A percentile compares a stretch with the other conserved stretches of the same genome.
Evolutionary conservation across 2,888 invertebrate species (phyloP).

Genomic region (Pachliopta kotzebuea): DNA sequence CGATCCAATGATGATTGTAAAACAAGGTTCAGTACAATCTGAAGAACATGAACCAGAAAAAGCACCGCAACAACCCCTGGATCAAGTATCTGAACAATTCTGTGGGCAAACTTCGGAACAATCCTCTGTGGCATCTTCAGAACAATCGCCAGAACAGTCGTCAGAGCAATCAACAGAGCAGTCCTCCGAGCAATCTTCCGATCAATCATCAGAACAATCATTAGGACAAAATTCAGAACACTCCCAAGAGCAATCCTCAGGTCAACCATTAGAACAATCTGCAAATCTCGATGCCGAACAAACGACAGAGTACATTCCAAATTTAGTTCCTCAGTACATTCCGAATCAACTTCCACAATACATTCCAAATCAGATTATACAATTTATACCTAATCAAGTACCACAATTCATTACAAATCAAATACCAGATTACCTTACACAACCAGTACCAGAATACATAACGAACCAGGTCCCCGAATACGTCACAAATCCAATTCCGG

Average conservation of each 20-base stretch:
- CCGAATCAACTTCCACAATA: background rate
- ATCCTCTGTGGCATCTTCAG: too few relatives aligned
- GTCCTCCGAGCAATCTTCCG: too few relatives aligned
- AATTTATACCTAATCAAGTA: background rate
- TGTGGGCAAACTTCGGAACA: too few relatives aligned
- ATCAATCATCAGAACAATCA: too few relatives aligned
- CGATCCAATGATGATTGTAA: background rate
- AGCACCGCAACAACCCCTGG: background rate
- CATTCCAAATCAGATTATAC: background rate
- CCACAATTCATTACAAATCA: background rate
- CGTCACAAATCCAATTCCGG: background rate
- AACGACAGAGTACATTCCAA: background rate
- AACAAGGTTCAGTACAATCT: background rate
- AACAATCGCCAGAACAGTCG: background rate
- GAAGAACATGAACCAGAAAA: background rate
- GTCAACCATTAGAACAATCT: background rate
- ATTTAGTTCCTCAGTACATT: background rate
- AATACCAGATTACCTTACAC: background rate
- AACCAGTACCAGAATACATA: background rate
- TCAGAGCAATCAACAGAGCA: background rate
- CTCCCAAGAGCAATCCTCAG: background rate
- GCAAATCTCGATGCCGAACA: background rate
- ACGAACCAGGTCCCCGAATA: background rate
- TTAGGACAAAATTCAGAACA: background rate
- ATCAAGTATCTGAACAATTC: too few relatives aligned